Base-by-base conservation (phyloP, 2,888 invertebrate genomes). In the Peribatodes rhomboidaria region DNA sequence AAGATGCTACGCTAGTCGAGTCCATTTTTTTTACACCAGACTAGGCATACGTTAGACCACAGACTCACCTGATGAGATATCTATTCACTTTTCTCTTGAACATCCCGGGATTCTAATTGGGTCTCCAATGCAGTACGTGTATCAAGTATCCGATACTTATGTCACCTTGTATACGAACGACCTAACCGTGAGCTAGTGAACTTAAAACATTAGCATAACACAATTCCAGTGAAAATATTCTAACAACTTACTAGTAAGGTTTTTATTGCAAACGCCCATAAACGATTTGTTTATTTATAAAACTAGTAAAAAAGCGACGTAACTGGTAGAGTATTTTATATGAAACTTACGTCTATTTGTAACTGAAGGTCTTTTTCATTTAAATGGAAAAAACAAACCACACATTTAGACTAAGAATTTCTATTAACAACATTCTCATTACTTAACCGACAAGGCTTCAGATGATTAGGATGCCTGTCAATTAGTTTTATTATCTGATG, bases 341-440 rank as follows among this genome's bases (percentile, higher is more conserved):
- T 37, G 49, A n/a, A 14, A 33, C 31, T 49, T 10, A 49, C 37
- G 52, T 14, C n/a, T 37, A 1, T 52, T 7, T 50, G 8, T 37
- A 11, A 37, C 2, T 16, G 52, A 18, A 16, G 3, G 18, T 47
- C 33, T 22, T 3, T 33, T 52, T 52, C 8, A 16, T 50, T 13
- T 53, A 53, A 7, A 58, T 33, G 47, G 37, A 14, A 54, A 53
- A 31, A 41, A 16, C 44, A 56, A 56, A 47, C 59, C 11, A 27
- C 11, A 35, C 14, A 16, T 54, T 58, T 49, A 49, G 49, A 16
- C 13, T 37, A 42, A 58, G 42, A 49, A 58, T 64, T 47, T 54
- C 49, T 54, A 64, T 49, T 59, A 46, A 63, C 57, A 46, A n/a
- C 47, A 18, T 55, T 59, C 44, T 9, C 27, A 27, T 27, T 27